phyloP scores from a whole-genome alignment of 1,140 invertebrate genomes.

The Ptiloglossa arizonensis region DNA sequence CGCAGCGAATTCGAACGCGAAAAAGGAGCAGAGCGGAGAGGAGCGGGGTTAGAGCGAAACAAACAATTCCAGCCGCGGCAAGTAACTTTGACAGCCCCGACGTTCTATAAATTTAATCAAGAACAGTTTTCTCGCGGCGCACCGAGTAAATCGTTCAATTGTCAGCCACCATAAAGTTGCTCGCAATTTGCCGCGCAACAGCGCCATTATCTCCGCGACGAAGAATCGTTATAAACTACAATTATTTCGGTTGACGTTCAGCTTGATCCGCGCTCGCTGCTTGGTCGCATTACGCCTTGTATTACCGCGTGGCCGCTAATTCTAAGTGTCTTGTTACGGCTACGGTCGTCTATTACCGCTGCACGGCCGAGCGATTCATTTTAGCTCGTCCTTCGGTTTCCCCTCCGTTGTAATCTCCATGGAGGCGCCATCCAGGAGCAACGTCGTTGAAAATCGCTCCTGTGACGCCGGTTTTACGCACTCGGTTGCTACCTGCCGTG shows the following conservation, averaged over 20 bases:
- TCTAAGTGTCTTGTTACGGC: constrained; percentile 31
- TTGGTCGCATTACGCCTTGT: constrained; percentile 5
- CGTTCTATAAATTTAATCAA: not conserved
- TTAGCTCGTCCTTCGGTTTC: not conserved
- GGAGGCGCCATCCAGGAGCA: constrained; percentile 31
- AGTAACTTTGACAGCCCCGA: constrained; percentile 9
- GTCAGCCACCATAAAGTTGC: constrained; percentile 25
- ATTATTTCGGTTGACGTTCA: constrained; percentile 49
- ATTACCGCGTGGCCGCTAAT: constrained; percentile 10
- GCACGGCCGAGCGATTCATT: constrained; percentile 22
- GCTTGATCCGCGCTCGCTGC: not conserved
- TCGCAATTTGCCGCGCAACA: constrained; percentile 30
- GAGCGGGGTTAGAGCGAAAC: too few relatives aligned
- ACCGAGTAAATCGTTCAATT: not conserved
- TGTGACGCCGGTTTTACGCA: constrained; percentile 32
- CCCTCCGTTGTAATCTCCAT: constrained; percentile 30
- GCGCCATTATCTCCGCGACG: constrained; percentile 22
- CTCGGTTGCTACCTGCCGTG: not conserved
- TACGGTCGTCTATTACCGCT: constrained; percentile 2
- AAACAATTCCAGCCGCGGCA: not conserved
- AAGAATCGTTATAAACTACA: constrained; percentile 49
- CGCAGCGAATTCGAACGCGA: not conserved
- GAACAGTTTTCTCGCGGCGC: not conserved
- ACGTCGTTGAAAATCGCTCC: constrained; percentile 19
- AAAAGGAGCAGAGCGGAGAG: too few relatives aligned